phyloP scores from a whole-genome alignment of 2,797 vertebrate genomes.

The Odontamblyopus rebecca region DNA sequence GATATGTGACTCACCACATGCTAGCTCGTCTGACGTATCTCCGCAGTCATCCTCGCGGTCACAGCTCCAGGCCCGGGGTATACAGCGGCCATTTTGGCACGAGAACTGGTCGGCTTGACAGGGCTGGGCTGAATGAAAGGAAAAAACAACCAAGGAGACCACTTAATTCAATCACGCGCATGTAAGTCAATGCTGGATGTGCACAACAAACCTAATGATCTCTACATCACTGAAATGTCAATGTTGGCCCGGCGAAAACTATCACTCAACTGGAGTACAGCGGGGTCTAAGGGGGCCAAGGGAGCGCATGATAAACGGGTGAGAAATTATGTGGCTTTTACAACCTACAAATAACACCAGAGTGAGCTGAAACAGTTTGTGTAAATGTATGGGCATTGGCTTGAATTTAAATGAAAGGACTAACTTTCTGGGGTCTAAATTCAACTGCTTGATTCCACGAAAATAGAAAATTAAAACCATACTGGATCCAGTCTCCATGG shows the following conservation, averaged over 20 bases:
- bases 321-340: conserved; percentile 30
- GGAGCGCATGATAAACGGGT: conserved; percentile 32
- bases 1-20: conserved; percentile 83
- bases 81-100: conserved; percentile 92
- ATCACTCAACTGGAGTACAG: conserved; percentile 46
- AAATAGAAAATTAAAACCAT: no score
- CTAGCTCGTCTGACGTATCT: conserved; percentile 89
- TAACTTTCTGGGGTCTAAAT: no score
- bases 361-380: conserved; percentile 47
- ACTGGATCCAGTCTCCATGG: no score
- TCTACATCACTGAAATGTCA: conserved; percentile 51
- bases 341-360: conserved; percentile 27
- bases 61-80: conserved; percentile 90
- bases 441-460: no score
- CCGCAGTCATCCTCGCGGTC: conserved; percentile 95
- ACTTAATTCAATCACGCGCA: conserved; percentile 54
- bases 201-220: conserved; percentile 52
- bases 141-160: conserved; percentile 19
- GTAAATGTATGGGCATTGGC: conserved; percentile 48
- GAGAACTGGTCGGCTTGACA: conserved; percentile 91
- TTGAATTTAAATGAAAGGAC: no score
- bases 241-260: conserved; percentile 27
- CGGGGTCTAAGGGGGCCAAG: conserved; percentile 21
- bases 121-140: conserved; percentile 80
- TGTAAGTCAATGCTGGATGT: conserved; percentile 46